Conservation (phyloP, 2,113 vertebrate species). For the Danio rerio region DNA sequence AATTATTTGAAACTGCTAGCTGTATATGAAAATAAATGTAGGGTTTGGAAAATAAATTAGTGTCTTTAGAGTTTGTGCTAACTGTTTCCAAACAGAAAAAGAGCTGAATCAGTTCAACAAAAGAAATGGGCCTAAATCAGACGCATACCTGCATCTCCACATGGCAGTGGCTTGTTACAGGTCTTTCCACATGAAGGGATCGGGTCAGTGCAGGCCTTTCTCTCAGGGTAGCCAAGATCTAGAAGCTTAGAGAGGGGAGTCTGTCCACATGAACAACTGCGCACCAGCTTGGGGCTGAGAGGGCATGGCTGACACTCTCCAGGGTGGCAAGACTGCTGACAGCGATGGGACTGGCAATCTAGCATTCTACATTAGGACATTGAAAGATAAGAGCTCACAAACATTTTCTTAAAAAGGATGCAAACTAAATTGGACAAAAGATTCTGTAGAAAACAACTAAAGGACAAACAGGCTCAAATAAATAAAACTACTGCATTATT, state of each 20-base stretch:
- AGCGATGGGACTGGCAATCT: constrained; percentile 88
- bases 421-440: neutral
- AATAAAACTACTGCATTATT: neutral
- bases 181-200: constrained; percentile 94
- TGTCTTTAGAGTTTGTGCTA: no score
- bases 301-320: constrained; percentile 87
- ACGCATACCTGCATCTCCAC: constrained; percentile 87
- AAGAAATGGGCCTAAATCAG: neutral
- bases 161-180: constrained; percentile 89
- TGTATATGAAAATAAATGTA: no score
- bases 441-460: neutral
- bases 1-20: no score
- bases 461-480: neutral
- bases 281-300: constrained; percentile 83
- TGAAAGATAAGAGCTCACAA: neutral
- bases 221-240: constrained; percentile 87
- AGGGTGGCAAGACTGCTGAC: constrained; percentile 87
- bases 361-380: constrained; percentile 75
- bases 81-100: neutral
- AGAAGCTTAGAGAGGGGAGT: constrained; percentile 89
- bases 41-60: no score
- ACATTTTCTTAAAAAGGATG: neutral
- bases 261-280: constrained; percentile 90
- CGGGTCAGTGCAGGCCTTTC: constrained; percentile 87
- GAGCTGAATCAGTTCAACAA: neutral